Percentiles rank a stretch among this genome's conserved stretches.
phyloP scores from a whole-genome alignment of 1,140 invertebrate genomes.

The Microplitis demolitor region DNA sequence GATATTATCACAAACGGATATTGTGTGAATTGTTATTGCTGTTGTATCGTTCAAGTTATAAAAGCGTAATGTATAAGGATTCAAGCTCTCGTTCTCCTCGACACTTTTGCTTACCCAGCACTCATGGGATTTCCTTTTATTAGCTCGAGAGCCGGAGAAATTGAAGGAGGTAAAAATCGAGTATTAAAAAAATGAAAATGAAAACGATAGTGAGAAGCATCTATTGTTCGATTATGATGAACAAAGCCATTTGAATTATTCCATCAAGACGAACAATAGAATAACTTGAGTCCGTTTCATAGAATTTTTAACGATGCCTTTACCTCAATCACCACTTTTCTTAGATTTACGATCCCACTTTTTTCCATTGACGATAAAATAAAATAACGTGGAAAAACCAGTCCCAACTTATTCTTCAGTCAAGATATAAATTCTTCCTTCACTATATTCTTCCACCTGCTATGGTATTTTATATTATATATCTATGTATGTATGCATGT shows the following conservation, averaged over 20 bases:
- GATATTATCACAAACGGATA: not conserved
- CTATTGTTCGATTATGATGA: not conserved
- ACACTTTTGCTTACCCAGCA: not conserved
- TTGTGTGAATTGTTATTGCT: not conserved
- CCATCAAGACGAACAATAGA: not conserved
- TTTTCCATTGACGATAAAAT: not conserved
- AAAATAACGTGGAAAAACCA: not conserved
- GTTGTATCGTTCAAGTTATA: not conserved
- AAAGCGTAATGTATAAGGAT: not conserved
- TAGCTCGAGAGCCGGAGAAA: not conserved
- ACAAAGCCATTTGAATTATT: slow-evolving; percentile 2
- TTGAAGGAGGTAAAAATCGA: not conserved
- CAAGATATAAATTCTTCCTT: not conserved
- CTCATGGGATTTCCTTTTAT: slow-evolving; percentile 1
- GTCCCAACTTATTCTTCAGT: not conserved
- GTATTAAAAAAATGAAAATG: not conserved
- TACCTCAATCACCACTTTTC: not conserved
- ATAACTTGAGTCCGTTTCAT: not conserved
- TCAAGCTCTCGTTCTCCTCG: not conserved
- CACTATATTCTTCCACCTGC: not conserved
- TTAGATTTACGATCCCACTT: not conserved
- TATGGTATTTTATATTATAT: not conserved
- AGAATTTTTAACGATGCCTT: not conserved
- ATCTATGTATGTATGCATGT: too few species aligned
- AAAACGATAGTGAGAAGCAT: not conserved